A percentile compares a stretch with the other conserved stretches of the same genome.
phyloP scores from a whole-genome alignment of 2,888 invertebrate species.

The Apamea sordens region DNA sequence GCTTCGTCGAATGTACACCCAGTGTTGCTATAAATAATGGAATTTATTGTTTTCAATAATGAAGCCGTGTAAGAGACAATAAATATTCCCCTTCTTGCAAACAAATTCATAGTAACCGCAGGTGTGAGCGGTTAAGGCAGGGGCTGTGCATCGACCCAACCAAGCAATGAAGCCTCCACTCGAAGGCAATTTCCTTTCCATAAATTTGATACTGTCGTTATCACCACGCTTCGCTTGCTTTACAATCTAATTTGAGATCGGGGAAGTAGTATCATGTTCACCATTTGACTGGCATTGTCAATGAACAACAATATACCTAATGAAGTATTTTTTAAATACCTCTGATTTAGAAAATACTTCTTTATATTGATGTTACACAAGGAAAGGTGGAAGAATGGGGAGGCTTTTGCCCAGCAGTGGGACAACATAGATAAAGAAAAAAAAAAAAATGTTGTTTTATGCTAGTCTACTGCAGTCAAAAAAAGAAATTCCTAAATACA shows the following conservation, averaged over 20 bases:
- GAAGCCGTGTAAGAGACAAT: constrained; percentile 46
- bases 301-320: constrained; percentile 6
- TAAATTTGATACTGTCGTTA: constrained; percentile 68
- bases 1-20: constrained; percentile 1
- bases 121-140: constrained; percentile 66
- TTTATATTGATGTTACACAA: neutral
- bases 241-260: constrained; percentile 71
- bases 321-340: neutral
- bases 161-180: constrained; percentile 66
- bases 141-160: constrained; percentile 55
- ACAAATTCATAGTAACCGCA: constrained; percentile 66
- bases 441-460: neutral
- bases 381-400: too few relatives aligned
- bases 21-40: constrained; percentile 42
- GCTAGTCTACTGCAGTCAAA: neutral
- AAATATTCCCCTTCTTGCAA: constrained; percentile 43
- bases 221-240: constrained; percentile 69
- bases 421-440: too few relatives aligned
- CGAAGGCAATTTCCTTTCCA: constrained; percentile 72
- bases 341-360: neutral
- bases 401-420: too few relatives aligned
- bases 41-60: constrained; percentile 55
- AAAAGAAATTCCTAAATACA: neutral
- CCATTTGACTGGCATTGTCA: constrained; percentile 56
- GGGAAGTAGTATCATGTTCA: constrained; percentile 68